These are phyloP conservation scores for Hydrocynus forskahlii DNA, from an alignment of 2,797 vertebrate genomes.

Conservation along the genomic window DNA sequence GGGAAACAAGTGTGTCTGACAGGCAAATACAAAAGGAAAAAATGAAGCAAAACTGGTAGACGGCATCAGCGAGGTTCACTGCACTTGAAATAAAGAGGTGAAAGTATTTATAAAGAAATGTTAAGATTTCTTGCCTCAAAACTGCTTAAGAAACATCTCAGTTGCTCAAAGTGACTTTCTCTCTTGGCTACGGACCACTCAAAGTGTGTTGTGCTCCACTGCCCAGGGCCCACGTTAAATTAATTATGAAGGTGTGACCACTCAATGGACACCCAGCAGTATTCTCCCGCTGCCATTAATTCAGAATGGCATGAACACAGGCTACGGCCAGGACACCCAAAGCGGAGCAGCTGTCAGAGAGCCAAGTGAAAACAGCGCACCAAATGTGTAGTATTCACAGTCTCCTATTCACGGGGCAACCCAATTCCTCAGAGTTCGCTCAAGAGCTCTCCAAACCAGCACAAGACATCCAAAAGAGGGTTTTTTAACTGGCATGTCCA, in stretches of 20 bases:
- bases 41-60: background rate
- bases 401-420: conserved; percentile 40
- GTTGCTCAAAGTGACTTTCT: background rate
- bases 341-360: conserved; percentile 63
- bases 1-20: background rate
- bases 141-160: conserved; percentile 37
- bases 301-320: conserved; percentile 63
- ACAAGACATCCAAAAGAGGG: background rate
- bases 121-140: conserved; percentile 45
- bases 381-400: conserved; percentile 49
- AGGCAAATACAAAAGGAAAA: background rate
- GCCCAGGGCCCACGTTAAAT: conserved; percentile 71
- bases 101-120: background rate
- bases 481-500: background rate
- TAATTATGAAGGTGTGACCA: conserved; percentile 79
- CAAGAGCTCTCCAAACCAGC: conserved; percentile 16
- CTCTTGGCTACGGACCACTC: background rate
- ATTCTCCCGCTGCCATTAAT: conserved; percentile 65
- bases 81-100: background rate
- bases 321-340: conserved; percentile 61
- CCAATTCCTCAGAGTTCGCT: background rate
- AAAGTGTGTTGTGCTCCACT: conserved; percentile 57
- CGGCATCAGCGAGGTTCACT: background rate
- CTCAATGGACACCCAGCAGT: conserved; percentile 72
- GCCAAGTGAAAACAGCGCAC: conserved; percentile 60